Evolutionary conservation across 2,797 vertebrate genomes (phyloP).

Genomic region (Limosa lapponica): DNA sequence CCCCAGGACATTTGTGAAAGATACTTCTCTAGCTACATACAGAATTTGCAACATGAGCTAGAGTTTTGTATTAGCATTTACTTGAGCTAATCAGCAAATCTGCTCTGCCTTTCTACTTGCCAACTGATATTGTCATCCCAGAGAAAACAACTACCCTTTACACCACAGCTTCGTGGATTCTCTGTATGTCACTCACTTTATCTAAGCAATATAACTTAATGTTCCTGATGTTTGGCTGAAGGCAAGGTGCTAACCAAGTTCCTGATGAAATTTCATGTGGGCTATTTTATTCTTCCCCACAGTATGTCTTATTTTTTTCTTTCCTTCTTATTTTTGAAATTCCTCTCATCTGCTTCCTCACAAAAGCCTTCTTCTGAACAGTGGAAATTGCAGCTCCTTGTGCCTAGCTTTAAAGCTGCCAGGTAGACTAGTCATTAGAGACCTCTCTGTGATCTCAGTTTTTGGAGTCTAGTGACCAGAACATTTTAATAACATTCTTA

Average conservation of each 20-base stretch:
- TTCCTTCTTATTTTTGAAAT: neutral
- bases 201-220: neutral
- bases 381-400: neutral
- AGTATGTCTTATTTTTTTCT: neutral
- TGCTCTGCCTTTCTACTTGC: neutral
- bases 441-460: neutral
- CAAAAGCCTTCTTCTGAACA: neutral
- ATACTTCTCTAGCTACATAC: neutral
- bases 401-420: neutral
- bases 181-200: neutral
- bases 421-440: neutral
- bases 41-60: neutral
- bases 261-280: neutral
- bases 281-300: neutral
- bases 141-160: neutral
- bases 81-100: constrained; percentile 17
- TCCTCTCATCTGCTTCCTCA: neutral
- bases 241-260: neutral
- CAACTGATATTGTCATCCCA: neutral
- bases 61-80: neutral
- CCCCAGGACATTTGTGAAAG: neutral
- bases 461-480: neutral
- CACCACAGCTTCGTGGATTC: neutral
- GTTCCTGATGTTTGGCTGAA: neutral
- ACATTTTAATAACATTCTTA: neutral